These are phyloP conservation scores for Lagenorhynchus albirostris DNA, from an alignment of 2,113 vertebrate species.

Conservation along the genomic window DNA sequence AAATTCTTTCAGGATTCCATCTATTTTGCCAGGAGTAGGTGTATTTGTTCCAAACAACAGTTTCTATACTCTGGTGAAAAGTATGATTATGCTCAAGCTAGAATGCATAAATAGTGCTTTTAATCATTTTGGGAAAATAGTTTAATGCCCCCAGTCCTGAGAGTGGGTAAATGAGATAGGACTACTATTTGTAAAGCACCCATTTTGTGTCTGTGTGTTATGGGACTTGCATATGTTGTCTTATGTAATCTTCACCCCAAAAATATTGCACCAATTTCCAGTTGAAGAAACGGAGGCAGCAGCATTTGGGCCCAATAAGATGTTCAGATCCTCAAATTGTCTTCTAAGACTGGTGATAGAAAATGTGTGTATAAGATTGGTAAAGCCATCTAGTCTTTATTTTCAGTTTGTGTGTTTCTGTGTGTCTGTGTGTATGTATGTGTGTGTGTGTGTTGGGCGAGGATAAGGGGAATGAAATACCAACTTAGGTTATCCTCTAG, in stretches of 20 bases:
- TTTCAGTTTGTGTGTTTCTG: not conserved
- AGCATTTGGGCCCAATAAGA: not conserved
- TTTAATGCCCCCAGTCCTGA: not conserved
- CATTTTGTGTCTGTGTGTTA: not conserved
- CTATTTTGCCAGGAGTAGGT: not conserved
- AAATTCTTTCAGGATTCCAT: not conserved
- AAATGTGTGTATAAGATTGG: not conserved
- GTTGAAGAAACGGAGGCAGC: not conserved
- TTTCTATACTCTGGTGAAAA: not conserved
- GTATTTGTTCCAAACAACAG: not conserved
- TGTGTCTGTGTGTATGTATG: not conserved
- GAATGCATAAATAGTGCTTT: not conserved
- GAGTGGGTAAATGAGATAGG: not conserved
- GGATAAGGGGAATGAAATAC: not conserved
- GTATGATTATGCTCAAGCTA: not conserved
- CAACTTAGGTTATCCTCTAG: conserved; percentile 20
- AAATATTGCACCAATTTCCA: not conserved
- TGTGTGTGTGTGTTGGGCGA: not conserved
- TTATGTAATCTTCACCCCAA: not conserved
- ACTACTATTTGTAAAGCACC: not conserved
- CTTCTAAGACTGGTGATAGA: not conserved
- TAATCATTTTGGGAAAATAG: not conserved
- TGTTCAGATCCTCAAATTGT: not conserved
- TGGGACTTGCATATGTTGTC: not conserved
- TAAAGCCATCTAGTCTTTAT: not conserved